Base-by-base conservation (phyloP, 2,797 vertebrate genomes). In the Macrochelys suwanniensis region DNA sequence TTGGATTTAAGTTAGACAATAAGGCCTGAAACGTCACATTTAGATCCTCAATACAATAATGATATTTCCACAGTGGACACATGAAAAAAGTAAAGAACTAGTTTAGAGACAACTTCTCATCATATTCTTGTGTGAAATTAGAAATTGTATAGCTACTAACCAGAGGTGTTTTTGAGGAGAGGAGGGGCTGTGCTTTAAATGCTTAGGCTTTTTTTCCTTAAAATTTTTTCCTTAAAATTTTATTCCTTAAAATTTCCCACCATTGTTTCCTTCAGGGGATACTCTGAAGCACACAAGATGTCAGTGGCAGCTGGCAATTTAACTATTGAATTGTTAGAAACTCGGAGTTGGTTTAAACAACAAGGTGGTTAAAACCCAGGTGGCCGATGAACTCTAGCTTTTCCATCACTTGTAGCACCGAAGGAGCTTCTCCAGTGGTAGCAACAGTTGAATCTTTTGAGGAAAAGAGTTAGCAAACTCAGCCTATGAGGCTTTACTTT, bases 211-310 rank as follows among this genome's bases (percentile, higher is more conserved):
- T n/a, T n/a, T n/a, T n/a, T n/a, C n/a, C n/a, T n/a, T n/a, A n/a
- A n/a, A n/a, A n/a, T n/a, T n/a, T n/a, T n/a, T n/a, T n/a, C n/a
- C n/a, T n/a, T n/a, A n/a, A n/a, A n/a, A n/a, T n/a, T n/a, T n/a
- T n/a, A n/a, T n/a, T 42, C 37, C 37, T 42, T 82, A 61, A 49
- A 25, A 15, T 49, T 65, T 80, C 85, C 31, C 87, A 26, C 12
- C 28, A 47, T 61, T 83, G 5, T 49, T 81, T 59, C 37, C 83
- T 83, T 13, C 19, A 5, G 0, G 5, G 0, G 4, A 33, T 81
- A 50, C 37, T 45, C 71, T 6, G 68, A 47, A 88, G n/a, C 10
- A 53, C 51, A 53, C 51, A 53, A 53, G 51, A 53, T 19, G 19
- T 53, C 51, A 53, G 51, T 53, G 7, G 51, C 51, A 8, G 19